Base-by-base conservation (phyloP, 2,888 invertebrate genomes). In the Brachyopa scutellaris region DNA sequence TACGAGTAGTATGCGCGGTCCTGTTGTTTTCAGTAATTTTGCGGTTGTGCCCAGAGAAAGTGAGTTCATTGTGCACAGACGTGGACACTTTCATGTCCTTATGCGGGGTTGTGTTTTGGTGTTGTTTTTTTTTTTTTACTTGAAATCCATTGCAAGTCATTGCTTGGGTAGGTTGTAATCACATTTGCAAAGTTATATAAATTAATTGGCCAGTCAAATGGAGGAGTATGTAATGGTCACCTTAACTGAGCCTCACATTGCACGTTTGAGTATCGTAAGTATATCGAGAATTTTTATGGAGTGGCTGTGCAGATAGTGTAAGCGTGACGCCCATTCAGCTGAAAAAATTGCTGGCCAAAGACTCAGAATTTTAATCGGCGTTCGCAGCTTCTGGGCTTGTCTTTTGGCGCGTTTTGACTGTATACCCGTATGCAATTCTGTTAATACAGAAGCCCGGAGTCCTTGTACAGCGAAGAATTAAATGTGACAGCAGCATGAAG, bases 1-100 rank as follows among this genome's bases (percentile, higher is more conserved):
- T n/a, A n/a, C n/a, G n/a, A n/a, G n/a, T n/a, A 6, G 19, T 8
- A 11, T 45, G 26, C 26, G 13, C 31, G 31, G 45, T 19, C 61
- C 26, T 45, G 29, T 45, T 45, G 61, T 45, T 31, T 61, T 19
- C 45, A 61, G 45, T 61, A 45, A 61, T 61, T 61, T 61, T 19
- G 61, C 13, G 40, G 40, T 15, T 7, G 23, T 8, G 13, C 8
- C 11, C 11, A 26, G 26, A 11, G n/a, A 19, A 55, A 17, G 13
- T 11, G 13, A 55, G 13, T 51, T 51, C 17, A 51, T 51, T 31
- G 31, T 7, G 0, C n/a, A n/a, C n/a, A n/a, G n/a, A n/a, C n/a
- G n/a, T n/a, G n/a, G n/a, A n/a, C n/a, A 59, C 9, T 6, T 8
- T 8, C 29, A 29, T 31, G 42, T 59, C 59, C 31, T 59, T 59